These are phyloP conservation scores for Octopus sinensis DNA, from an alignment of 1,140 invertebrate genomes.

Conservation along the genomic window DNA sequence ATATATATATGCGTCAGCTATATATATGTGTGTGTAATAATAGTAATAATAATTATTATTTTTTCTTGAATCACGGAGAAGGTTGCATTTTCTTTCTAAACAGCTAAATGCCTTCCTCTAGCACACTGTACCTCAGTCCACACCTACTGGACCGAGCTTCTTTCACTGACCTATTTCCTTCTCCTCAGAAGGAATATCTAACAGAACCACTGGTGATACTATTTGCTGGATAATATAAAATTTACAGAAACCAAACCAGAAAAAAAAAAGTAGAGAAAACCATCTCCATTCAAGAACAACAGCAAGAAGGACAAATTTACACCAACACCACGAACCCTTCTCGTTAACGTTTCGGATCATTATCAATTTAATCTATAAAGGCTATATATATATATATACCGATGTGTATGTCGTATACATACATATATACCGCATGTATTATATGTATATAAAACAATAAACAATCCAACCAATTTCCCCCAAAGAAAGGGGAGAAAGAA, in stretches of 20 bases:
- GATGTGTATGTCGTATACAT: too few relatives aligned
- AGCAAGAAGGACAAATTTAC: background rate
- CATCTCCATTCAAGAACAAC: background rate
- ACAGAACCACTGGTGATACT: background rate
- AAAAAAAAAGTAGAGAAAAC: background rate
- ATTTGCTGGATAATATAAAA: background rate
- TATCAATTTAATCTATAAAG: too few relatives aligned
- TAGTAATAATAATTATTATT: too few relatives aligned
- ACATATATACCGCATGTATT: too few relatives aligned
- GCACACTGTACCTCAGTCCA: slow-evolving; percentile 7
- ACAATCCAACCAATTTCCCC: too few relatives aligned
- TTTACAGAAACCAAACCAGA: too few relatives aligned
- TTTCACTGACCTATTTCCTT: slow-evolving; percentile 15
- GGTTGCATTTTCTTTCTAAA: too few relatives aligned
- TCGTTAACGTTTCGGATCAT: slow-evolving; percentile 2
- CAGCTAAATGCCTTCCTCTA: slow-evolving; percentile 1
- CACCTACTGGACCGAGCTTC: slow-evolving; percentile 12
- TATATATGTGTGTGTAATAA: too few relatives aligned
- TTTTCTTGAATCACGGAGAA: too few relatives aligned
- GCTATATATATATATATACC: too few relatives aligned
- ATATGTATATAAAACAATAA: too few relatives aligned
- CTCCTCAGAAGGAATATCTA: background rate
- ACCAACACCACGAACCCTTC: background rate
- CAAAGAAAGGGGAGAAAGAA: too few relatives aligned
- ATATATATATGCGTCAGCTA: background rate